Evolutionary conservation across 1,140 invertebrate species (phyloP).

Genomic region (Wasmannia auropunctata): DNA sequence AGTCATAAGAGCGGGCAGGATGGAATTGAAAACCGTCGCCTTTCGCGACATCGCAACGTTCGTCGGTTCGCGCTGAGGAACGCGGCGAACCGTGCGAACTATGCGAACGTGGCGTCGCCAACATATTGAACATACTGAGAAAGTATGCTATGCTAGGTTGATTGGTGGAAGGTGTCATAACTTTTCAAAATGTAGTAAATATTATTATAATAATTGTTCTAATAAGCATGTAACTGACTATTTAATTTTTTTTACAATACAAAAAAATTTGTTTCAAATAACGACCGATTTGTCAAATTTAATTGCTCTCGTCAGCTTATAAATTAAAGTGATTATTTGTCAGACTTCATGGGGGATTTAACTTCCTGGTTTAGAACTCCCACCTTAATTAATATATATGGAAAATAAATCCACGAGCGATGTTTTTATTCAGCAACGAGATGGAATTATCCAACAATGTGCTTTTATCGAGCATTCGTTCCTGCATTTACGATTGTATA

Average conservation of each 20-base stretch:
- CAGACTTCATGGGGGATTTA: background rate
- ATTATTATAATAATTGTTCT: background rate
- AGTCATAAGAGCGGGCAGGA: conserved; percentile 54
- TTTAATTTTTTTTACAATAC: background rate
- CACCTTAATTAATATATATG: conserved; percentile 3
- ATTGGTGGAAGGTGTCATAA: background rate
- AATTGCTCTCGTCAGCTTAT: background rate
- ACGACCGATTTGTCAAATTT: background rate
- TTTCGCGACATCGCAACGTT: conserved; percentile 38
- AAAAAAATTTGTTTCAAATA: background rate
- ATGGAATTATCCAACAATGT: background rate
- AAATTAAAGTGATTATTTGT: conserved; percentile 14
- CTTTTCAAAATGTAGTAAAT: background rate
- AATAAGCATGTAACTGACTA: background rate
- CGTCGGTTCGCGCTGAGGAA: conserved; percentile 30
- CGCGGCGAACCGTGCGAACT: conserved; percentile 28
- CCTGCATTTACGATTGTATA: background rate
- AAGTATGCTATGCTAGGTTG: conserved; percentile 8
- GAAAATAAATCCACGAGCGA: background rate
- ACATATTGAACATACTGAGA: conserved; percentile 7
- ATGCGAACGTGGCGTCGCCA: conserved; percentile 12
- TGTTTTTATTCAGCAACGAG: conserved; percentile 7
- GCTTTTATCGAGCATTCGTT: conserved; percentile 23
- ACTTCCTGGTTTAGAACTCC: background rate
- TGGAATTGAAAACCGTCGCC: conserved; percentile 54